phyloP scores from a whole-genome alignment of 1,140 invertebrate species.

The Drosophila truncata region DNA sequence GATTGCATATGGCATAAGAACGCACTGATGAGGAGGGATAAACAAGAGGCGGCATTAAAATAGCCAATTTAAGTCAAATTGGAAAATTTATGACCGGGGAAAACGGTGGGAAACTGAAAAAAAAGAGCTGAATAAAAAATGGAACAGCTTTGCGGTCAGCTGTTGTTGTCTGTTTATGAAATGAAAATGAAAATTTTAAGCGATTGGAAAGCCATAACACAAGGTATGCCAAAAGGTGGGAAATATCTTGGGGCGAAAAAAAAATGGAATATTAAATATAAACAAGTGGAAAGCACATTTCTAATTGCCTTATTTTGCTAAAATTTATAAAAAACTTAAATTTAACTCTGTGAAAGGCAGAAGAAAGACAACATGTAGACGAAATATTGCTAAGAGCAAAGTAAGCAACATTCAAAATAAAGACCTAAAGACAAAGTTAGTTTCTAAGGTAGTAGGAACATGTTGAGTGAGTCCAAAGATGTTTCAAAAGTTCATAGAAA shows the following conservation, averaged over 20 bases:
- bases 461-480: too few species aligned
- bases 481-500: not conserved
- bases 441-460: too few species aligned
- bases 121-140: slow-evolving; percentile 21
- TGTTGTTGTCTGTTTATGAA: slow-evolving; percentile 40
- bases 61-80: slow-evolving; percentile 49
- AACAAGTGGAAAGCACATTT: not conserved
- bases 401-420: too few species aligned
- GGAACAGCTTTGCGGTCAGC: slow-evolving; percentile 26
- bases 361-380: too few species aligned
- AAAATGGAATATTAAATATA: not conserved
- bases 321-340: too few species aligned
- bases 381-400: too few species aligned
- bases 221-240: slow-evolving; percentile 2
- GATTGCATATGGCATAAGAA: slow-evolving; percentile 63
- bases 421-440: too few species aligned
- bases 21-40: not conserved
- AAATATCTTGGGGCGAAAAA: not conserved
- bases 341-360: too few species aligned
- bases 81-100: slow-evolving; percentile 64
- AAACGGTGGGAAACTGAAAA: slow-evolving; percentile 5
- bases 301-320: too few species aligned
- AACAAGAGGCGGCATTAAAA: slow-evolving; percentile 27
- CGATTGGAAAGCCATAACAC: not conserved
- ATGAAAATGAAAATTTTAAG: slow-evolving; percentile 6